These are phyloP conservation scores for Gobius niger DNA, from an alignment of 2,113 vertebrate genomes.

Conservation along the genomic window DNA sequence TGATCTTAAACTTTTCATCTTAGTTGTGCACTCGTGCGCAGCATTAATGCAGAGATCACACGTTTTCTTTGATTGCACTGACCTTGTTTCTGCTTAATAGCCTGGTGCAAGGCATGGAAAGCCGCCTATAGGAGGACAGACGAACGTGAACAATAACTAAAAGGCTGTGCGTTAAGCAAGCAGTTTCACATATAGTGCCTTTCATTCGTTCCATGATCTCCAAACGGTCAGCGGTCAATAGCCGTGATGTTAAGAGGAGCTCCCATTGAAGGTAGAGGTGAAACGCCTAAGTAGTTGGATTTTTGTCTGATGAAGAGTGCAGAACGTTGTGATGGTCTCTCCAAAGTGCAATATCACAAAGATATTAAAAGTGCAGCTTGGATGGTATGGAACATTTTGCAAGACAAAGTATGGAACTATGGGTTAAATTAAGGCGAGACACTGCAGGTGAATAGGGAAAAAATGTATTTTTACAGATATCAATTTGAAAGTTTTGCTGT, in stretches of 20 bases:
- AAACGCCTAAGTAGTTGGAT: no score
- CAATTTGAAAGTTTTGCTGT: no score
- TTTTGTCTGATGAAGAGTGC: no score
- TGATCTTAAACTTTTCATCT: background rate
- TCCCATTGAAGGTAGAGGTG: no score
- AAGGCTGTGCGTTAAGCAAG: background rate
- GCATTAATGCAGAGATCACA: background rate
- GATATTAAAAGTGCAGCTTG: background rate
- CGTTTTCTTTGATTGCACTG: background rate
- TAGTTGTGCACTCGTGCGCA: background rate
- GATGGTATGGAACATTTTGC: no score
- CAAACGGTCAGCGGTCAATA: background rate
- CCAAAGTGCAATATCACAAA: background rate
- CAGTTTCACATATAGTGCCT: background rate
- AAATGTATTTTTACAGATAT: no score
- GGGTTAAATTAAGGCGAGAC: no score
- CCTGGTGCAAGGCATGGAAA: background rate
- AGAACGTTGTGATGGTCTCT: background rate
- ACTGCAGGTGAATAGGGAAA: no score
- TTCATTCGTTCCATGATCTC: slow-evolving; percentile 6
- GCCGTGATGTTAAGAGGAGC: background rate
- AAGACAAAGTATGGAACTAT: no score
- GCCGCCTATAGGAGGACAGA: background rate
- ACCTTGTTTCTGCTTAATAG: background rate
- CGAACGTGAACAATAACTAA: background rate